These are phyloP conservation scores for Caranx melampygus DNA, from an alignment of 2,113 vertebrate genomes.

Conservation along the genomic window DNA sequence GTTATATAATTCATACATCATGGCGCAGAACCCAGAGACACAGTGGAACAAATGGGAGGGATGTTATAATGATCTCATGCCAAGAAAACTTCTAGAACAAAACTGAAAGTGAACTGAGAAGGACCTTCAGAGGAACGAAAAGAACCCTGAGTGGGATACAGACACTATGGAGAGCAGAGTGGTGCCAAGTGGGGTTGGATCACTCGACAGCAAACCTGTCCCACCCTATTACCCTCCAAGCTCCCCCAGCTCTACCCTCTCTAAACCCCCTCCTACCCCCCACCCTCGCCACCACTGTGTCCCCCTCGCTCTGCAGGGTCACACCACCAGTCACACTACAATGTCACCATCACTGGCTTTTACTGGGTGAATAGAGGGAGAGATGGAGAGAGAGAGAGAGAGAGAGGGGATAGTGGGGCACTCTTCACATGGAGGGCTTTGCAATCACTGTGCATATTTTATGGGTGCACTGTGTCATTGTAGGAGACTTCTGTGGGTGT, in stretches of 20 bases:
- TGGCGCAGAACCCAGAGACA: background rate
- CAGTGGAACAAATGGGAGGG: conserved; percentile 14
- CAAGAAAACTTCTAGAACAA: conserved; percentile 29
- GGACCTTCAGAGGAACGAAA: conserved; percentile 34
- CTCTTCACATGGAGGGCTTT: conserved; percentile 79
- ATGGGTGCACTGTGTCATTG: conserved; percentile 56
- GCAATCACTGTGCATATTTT: conserved; percentile 80
- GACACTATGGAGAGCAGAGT: conserved; percentile 61
- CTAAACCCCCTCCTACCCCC: conserved; percentile 10
- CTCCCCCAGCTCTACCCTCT: conserved; percentile 61
- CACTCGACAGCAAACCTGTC: conserved; percentile 76
- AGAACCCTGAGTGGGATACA: conserved; percentile 50
- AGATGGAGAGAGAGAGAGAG: conserved; percentile 23
- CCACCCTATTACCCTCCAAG: conserved; percentile 77
- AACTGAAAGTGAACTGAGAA: conserved; percentile 35
- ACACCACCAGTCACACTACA: conserved; percentile 72
- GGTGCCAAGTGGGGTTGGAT: conserved; percentile 83
- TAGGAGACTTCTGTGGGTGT: conserved; percentile 34
- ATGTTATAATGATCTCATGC: conserved; percentile 19
- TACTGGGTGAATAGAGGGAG: conserved; percentile 51
- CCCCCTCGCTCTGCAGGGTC: conserved; percentile 55
- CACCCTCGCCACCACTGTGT: conserved; percentile 38
- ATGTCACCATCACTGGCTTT: conserved; percentile 70
- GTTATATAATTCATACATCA: background rate
- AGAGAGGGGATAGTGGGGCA: conserved; percentile 43